These are phyloP conservation scores for Petroica traversi DNA, from an alignment of 2,113 vertebrate species.

Conservation along the genomic window DNA sequence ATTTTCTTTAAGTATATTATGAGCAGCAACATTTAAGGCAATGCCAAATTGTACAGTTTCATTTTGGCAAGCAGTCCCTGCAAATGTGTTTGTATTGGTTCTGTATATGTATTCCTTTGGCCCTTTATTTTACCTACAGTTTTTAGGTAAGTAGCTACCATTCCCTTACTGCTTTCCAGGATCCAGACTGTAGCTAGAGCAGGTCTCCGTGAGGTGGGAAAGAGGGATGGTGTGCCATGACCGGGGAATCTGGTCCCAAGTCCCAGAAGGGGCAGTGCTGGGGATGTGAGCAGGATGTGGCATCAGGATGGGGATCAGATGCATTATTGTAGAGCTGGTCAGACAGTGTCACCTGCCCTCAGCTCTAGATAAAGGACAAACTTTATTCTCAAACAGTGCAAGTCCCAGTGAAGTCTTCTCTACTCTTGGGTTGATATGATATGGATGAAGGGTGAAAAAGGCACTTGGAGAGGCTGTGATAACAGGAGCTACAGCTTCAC, in stretches of 20 bases:
- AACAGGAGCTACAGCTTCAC: neutral
- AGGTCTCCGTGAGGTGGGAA: neutral
- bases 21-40: neutral
- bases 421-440: neutral
- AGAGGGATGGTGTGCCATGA: neutral
- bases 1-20: constrained; percentile 35
- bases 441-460: neutral
- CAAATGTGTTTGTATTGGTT: neutral
- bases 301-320: neutral
- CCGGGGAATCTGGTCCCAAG: rapidly evolving
- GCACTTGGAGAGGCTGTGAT: neutral
- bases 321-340: neutral
- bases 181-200: neutral
- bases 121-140: neutral
- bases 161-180: neutral
- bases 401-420: neutral
- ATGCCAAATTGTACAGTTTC: neutral
- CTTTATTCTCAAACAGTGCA: neutral
- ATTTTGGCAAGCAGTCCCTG: neutral
- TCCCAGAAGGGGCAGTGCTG: neutral
- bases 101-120: neutral
- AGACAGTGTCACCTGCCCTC: neutral
- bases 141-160: neutral
- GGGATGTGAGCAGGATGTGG: rapidly evolving
- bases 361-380: neutral